These are phyloP conservation scores for Hippoglossus hippoglossus DNA, from an alignment of 2,797 vertebrate genomes.

Conservation along the genomic window DNA sequence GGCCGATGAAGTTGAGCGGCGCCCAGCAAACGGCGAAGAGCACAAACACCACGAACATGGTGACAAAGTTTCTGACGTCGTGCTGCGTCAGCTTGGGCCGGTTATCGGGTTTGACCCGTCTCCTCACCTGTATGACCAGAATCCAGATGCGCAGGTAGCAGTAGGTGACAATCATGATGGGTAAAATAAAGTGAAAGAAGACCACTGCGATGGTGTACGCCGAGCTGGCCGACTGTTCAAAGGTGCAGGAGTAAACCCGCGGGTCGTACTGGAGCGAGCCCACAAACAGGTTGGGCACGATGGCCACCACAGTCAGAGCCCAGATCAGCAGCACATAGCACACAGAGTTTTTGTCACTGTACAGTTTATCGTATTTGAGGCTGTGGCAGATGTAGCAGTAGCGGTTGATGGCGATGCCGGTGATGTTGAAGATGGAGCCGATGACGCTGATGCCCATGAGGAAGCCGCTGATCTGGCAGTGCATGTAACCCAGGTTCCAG, in stretches of 20 bases:
- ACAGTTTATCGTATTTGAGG: conserved; percentile 93
- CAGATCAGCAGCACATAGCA: conserved; percentile 94
- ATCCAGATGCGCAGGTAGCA: conserved; percentile 91
- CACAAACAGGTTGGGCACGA: conserved; percentile 92
- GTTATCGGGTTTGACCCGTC: conserved; percentile 91
- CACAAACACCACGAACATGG: conserved; percentile 98
- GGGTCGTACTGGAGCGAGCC: conserved; percentile 95
- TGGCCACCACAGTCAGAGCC: conserved; percentile 91
- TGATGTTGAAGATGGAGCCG: conserved; percentile 97
- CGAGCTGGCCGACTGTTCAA: conserved; percentile 91
- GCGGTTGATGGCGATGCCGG: conserved; percentile 96
- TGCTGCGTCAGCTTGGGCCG: conserved; percentile 91
- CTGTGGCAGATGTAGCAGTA: conserved; percentile 99
- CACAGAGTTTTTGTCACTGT: conserved; percentile 92
- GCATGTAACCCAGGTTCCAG: conserved; percentile 92
- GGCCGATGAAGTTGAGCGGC: conserved; percentile 95
- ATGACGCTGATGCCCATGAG: conserved; percentile 97
- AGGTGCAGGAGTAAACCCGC: conserved; percentile 95
- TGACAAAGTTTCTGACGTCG: conserved; percentile 95
- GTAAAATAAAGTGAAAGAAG: conserved; percentile 92
- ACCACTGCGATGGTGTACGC: conserved; percentile 94
- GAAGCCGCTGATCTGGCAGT: conserved; percentile 97
- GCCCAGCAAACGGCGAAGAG: conserved; percentile 98
- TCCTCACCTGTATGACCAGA: conserved; percentile 86
- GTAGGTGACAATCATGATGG: conserved; percentile 89